Evolutionary conservation across 2,797 vertebrate genomes (phyloP).

Genomic region (Cryptoprocta ferox): DNA sequence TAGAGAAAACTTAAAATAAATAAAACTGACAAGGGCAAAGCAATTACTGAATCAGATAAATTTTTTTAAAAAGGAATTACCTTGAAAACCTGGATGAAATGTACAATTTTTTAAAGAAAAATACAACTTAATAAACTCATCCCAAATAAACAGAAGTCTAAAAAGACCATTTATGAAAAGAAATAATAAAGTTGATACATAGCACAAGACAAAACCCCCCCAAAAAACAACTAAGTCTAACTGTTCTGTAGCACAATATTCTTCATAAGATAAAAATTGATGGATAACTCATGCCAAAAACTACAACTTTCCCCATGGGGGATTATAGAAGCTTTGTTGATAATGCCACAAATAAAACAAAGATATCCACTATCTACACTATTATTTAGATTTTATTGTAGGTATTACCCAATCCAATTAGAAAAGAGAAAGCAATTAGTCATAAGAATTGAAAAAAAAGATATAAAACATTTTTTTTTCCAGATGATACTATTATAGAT

Average conservation of each 20-base stretch:
- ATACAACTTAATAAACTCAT: background rate
- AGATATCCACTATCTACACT: background rate
- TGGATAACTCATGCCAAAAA: background rate
- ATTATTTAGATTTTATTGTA: background rate
- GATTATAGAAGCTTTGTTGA: background rate
- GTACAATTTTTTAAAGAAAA: background rate
- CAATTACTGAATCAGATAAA: background rate
- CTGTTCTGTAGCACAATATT: background rate
- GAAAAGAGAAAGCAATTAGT: conserved; percentile 38
- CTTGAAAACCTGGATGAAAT: background rate
- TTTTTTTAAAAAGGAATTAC: background rate
- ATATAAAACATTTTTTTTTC: background rate
- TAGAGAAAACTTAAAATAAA: background rate
- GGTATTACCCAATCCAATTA: background rate
- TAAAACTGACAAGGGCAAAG: background rate
- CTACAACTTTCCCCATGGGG: background rate
- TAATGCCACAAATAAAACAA: background rate
- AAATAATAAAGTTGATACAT: background rate
- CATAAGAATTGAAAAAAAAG: background rate
- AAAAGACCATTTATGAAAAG: background rate
- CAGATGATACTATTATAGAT: background rate
- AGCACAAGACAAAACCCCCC: background rate
- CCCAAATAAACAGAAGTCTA: background rate
- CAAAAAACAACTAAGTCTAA: background rate
- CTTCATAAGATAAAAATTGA: background rate